Evolutionary conservation across 1,140 invertebrate species (phyloP), one percentile per base, ranked within the genome.

Genomic region (Uloborus diversus): DNA sequence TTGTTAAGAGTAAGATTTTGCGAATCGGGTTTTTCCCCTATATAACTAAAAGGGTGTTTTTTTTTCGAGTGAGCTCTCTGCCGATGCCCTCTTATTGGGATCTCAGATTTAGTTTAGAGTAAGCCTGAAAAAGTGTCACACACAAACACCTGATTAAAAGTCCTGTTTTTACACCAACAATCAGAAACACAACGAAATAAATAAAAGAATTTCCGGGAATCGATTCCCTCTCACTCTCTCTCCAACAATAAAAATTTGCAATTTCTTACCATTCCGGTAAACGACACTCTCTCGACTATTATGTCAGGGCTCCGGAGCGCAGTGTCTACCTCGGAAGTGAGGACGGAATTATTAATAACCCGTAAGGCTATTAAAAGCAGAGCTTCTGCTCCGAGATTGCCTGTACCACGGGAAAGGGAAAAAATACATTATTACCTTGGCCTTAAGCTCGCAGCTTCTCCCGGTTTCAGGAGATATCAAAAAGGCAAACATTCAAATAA

Each of bases 341-440:
- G 4, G 9, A 11, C 25, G 33, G 69, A 71, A 71, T 71, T 71
- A 71, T 71, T 71, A 71, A 71, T 71, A 71, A 71, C 69, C 37
- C 28, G 53, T 30, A 13, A 32, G n/a, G 69, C 69, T 71, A 71
- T 71, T 71, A 71, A 71, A 71, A 14, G 33, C 69, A 3, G 9
- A 28, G 27, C 23, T 28, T 28, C 23, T 30, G n/a, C 27, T 42
- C 53, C 20, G 42, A 32, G 61, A n/a, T 28, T 59, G 32, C 56
- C 14, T 30, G 9, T 59, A 28, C 11, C n/a, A 11, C 25, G 28
- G 56, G 9, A 28, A 23, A 25, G 14, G n/a, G 25, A 17, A 59
- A 59, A 59, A 59, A 59, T 28, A 59, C 17, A 59, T 59, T 59
- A 59, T 13, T 17, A 30, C 11, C n/a, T n/a, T n/a, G n/a, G n/a